A percentile compares a stretch with the other conserved stretches of the same genome.
Evolutionary conservation across 2,797 vertebrate species (phyloP).

Genomic region (Astyanax mexicanus): DNA sequence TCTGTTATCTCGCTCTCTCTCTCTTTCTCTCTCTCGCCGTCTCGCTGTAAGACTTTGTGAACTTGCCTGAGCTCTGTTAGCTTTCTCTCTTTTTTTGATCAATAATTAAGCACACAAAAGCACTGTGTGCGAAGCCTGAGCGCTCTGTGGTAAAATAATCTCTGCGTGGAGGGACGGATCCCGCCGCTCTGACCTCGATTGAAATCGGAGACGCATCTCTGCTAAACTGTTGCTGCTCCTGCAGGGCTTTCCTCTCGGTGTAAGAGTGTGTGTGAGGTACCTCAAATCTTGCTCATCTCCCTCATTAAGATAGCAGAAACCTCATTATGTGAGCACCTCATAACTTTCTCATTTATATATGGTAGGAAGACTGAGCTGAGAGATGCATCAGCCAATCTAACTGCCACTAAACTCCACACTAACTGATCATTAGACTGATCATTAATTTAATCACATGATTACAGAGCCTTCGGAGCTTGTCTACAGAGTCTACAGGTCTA

Average conservation of each 20-base stretch:
- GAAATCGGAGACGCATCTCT: constrained; percentile 4
- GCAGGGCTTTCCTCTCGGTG: not conserved
- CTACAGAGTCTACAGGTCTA: no score
- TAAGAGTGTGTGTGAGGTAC: not conserved
- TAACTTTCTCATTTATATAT: no score
- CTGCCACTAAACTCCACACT: no score
- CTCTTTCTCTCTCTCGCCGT: not conserved
- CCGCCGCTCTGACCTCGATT: not conserved
- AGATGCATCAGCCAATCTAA: no score
- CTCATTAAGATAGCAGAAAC: not conserved
- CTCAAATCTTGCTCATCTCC: not conserved
- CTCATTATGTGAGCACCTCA: no score
- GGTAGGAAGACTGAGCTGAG: no score
- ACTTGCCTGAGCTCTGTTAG: not conserved
- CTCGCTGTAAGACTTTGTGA: not conserved
- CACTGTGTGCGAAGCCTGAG: not conserved
- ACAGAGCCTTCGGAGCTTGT: no score
- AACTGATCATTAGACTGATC: no score
- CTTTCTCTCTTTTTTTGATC: constrained; percentile 18
- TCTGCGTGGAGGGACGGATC: constrained; percentile 5
- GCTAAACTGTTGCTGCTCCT: not conserved
- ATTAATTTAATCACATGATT: no score
- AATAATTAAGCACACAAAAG: constrained; percentile 35
- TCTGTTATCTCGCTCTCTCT: not conserved
- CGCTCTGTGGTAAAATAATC: not conserved